Evolutionary conservation across 1,140 invertebrate species (phyloP).

Genomic region (Macrobrachium nipponense): DNA sequence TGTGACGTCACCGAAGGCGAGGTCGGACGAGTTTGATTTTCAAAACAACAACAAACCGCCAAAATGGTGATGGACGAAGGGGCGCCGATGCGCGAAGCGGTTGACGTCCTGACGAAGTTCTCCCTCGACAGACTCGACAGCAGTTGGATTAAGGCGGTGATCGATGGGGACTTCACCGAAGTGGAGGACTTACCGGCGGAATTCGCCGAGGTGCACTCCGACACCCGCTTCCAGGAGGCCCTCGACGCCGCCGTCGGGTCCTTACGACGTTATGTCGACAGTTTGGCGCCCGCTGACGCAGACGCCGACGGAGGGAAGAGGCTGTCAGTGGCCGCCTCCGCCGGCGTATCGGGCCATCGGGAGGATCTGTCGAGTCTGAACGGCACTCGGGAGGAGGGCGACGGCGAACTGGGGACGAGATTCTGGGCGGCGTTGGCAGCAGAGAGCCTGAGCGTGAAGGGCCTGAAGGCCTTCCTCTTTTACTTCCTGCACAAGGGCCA

Average conservation of each 20-base stretch:
- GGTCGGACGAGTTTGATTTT: too few species aligned
- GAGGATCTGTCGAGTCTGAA: too few species aligned
- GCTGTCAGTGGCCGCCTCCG: conserved; percentile 8
- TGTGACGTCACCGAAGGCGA: too few species aligned
- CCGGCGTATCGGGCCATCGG: too few species aligned
- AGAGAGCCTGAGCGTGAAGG: conserved; percentile 70
- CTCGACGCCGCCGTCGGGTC: conserved; percentile 66
- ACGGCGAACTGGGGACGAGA: conserved; percentile 64
- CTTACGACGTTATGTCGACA: conserved; percentile 60
- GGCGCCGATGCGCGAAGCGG: neutral
- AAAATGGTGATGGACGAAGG: too few species aligned
- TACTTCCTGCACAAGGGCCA: conserved; percentile 72
- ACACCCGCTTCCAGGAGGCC: conserved; percentile 67
- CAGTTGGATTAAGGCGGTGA: conserved; percentile 71
- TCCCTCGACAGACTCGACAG: conserved; percentile 66
- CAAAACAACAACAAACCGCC: too few species aligned
- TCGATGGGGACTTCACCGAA: conserved; percentile 71
- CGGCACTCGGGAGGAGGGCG: neutral
- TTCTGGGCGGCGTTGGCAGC: conserved; percentile 73
- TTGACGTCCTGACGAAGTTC: conserved; percentile 56
- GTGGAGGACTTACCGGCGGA: conserved; percentile 70
- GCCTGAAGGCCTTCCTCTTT: conserved; percentile 71
- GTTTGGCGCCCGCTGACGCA: conserved; percentile 43
- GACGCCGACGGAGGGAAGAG: conserved; percentile 40
- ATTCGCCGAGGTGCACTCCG: conserved; percentile 69